phyloP scores from a whole-genome alignment of 1,140 invertebrate genomes.

The Colletes latitarsis region DNA sequence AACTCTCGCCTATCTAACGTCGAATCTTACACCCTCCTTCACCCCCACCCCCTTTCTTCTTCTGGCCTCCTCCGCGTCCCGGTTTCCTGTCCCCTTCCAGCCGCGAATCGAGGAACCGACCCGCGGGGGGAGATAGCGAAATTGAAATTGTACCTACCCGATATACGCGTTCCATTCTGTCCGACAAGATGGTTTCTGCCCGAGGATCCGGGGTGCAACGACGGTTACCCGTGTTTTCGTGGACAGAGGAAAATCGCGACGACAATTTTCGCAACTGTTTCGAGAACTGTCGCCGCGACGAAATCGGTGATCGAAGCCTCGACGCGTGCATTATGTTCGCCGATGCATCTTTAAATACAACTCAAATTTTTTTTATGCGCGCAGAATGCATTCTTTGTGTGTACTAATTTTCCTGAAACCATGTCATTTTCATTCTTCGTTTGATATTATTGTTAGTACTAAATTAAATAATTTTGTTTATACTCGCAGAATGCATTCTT shows the following conservation, averaged over 20 bases:
- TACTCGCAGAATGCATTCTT: too few species aligned
- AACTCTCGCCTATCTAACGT: slow-evolving; percentile 71
- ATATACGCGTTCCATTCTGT: slow-evolving; percentile 53
- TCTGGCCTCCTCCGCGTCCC: neutral
- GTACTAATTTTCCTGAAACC: too few species aligned
- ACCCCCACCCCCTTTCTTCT: neutral
- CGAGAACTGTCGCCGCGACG: neutral
- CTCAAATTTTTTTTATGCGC: too few species aligned
- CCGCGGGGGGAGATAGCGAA: slow-evolving; percentile 71
- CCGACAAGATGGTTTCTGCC: slow-evolving; percentile 46
- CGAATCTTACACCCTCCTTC: slow-evolving; percentile 59
- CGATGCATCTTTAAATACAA: too few species aligned
- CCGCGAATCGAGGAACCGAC: slow-evolving; percentile 30
- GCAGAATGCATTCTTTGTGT: too few species aligned
- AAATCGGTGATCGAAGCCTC: neutral
- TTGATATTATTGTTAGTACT: too few species aligned
- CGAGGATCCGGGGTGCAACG: slow-evolving; percentile 46
- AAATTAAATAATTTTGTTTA: too few species aligned
- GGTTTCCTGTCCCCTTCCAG: slow-evolving; percentile 6
- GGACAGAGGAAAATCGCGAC: slow-evolving; percentile 2
- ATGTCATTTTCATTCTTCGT: too few species aligned
- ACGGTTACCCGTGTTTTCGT: slow-evolving; percentile 24
- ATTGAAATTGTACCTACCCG: slow-evolving; percentile 72
- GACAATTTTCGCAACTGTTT: neutral
- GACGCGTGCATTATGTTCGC: neutral